A percentile compares a stretch with the other conserved stretches of the same genome.
Conservation (phyloP, 1,140 invertebrate species). For the Dysdera silvatica region DNA sequence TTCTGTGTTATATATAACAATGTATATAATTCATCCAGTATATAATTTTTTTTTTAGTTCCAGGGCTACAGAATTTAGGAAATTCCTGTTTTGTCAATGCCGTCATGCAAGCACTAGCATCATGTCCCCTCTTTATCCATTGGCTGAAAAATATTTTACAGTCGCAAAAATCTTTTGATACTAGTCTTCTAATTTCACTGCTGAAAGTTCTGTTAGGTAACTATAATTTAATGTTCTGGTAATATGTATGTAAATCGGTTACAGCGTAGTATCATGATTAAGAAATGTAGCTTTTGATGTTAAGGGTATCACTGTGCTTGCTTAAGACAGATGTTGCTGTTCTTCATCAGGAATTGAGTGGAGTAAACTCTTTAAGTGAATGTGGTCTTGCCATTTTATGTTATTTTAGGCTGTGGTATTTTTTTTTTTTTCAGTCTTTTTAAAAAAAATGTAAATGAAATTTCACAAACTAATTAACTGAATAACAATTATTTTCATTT, state of each 20-base stretch:
- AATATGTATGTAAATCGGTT: neutral
- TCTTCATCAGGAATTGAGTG: too few relatives aligned
- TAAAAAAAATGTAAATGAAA: too few relatives aligned
- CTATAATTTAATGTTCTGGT: neutral
- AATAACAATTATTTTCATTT: too few relatives aligned
- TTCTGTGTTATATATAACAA: too few relatives aligned
- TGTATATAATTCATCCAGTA: neutral
- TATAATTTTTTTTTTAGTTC: conserved; percentile 26
- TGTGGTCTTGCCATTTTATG: too few relatives aligned
- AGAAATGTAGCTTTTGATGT: too few relatives aligned
- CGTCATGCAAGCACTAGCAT: conserved; percentile 69
- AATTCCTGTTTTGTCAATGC: conserved; percentile 81
- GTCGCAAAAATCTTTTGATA: conserved; percentile 22
- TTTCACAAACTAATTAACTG: too few relatives aligned
- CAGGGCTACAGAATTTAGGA: conserved; percentile 73
- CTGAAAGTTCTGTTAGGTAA: conserved; percentile 12
- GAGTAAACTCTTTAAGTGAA: too few relatives aligned
- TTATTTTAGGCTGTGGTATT: too few relatives aligned
- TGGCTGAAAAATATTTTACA: conserved; percentile 58
- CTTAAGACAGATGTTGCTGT: too few relatives aligned
- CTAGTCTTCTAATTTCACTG: conserved; percentile 35
- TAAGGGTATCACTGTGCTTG: too few relatives aligned
- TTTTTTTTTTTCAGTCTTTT: too few relatives aligned
- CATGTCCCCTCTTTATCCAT: conserved; percentile 62
- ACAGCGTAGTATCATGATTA: neutral